Percentiles rank a stretch among this genome's conserved stretches.
Conservation (phyloP, 2,888 invertebrate genomes). For the Hypomecis atomaria region DNA sequence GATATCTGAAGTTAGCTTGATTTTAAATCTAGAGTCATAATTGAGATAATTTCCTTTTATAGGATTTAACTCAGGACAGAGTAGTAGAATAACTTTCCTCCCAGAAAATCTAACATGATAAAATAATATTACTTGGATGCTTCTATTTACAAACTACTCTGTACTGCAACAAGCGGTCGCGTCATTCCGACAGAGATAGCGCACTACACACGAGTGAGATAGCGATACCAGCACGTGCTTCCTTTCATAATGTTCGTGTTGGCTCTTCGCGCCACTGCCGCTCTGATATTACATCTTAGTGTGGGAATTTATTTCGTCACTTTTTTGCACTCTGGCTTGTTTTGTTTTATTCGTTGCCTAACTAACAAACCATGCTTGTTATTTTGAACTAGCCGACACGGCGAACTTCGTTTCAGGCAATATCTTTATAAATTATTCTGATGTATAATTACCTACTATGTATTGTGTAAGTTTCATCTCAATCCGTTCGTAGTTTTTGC, state of each 20-base stretch:
- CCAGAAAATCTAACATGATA: too few relatives aligned
- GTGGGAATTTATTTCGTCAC: constrained; percentile 75
- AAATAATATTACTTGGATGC: too few relatives aligned
- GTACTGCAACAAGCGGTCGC: constrained; percentile 43
- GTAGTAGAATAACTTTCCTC: too few relatives aligned
- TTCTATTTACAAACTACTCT: constrained; percentile 32
- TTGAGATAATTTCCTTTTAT: neutral
- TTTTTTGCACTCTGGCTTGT: constrained; percentile 44
- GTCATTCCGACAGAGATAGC: constrained; percentile 46
- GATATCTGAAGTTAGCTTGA: too few relatives aligned
- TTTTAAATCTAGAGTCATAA: too few relatives aligned
- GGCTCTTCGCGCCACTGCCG: constrained; percentile 72
- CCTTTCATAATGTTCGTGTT: constrained; percentile 76
- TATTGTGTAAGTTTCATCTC: too few relatives aligned
- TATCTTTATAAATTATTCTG: too few relatives aligned
- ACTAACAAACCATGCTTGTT: neutral
- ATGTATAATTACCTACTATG: too few relatives aligned
- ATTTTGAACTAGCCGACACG: neutral
- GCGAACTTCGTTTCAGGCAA: too few relatives aligned
- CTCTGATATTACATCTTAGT: constrained; percentile 73
- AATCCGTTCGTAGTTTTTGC: too few relatives aligned
- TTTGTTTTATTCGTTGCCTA: constrained; percentile 25
- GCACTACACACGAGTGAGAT: constrained; percentile 56
- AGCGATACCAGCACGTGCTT: constrained; percentile 75
- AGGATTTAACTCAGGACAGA: neutral